phyloP scores from a whole-genome alignment of 2,888 invertebrate genomes.

The Herminia tarsipennalis region DNA sequence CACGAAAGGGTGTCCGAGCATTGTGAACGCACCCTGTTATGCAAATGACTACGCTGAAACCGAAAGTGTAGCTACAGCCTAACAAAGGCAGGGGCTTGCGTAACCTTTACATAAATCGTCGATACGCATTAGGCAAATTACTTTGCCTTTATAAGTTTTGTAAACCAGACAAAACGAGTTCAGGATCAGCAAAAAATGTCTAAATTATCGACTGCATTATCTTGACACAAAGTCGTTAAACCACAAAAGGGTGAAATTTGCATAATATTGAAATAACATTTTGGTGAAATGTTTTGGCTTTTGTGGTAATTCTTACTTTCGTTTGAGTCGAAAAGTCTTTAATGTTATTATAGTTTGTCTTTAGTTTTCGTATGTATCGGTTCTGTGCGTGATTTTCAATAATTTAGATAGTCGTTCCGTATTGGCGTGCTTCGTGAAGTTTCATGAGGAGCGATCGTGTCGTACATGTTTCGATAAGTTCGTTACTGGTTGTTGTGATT shows the following conservation, averaged over 20 bases:
- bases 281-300: constrained; percentile 75
- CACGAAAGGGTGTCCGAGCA: constrained; percentile 71
- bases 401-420: constrained; percentile 43
- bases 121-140: constrained; percentile 81
- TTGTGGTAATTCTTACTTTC: constrained; percentile 78
- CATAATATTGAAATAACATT: constrained; percentile 66
- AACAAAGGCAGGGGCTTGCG: constrained; percentile 68
- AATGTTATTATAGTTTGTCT: constrained; percentile 49
- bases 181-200: constrained; percentile 57
- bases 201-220: constrained; percentile 64
- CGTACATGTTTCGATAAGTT: constrained; percentile 77
- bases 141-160: constrained; percentile 60
- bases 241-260: constrained; percentile 67
- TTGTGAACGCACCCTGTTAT: constrained; percentile 77
- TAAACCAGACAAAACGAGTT: constrained; percentile 62
- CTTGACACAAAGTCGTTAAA: constrained; percentile 44
- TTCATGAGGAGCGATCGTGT: constrained; percentile 72
- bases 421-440: constrained; percentile 56
- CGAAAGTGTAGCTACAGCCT: constrained; percentile 68
- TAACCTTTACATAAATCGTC: constrained; percentile 81
- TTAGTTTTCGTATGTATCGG: constrained; percentile 47
- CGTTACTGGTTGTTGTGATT: constrained; percentile 73
- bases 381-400: constrained; percentile 59
- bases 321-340: constrained; percentile 50
- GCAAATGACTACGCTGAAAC: constrained; percentile 83